Percentiles rank a stretch among this genome's conserved stretches.
Evolutionary conservation across 2,888 invertebrate species (phyloP).

Genomic region (Clistopyga incitator): DNA sequence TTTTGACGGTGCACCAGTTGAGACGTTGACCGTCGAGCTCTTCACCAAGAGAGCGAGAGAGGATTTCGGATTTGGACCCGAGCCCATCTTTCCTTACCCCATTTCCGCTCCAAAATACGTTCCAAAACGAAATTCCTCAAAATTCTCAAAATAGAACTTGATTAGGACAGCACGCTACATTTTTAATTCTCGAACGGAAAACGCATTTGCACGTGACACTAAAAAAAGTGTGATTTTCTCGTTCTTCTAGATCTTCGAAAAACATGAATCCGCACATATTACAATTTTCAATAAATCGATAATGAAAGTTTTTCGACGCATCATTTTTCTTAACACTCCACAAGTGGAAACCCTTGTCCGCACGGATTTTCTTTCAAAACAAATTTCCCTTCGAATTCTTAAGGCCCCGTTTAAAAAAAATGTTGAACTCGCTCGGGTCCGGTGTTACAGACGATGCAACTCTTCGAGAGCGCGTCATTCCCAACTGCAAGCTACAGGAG

Average conservation of each 20-base stretch:
- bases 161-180: too few relatives aligned
- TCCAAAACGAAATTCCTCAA: conserved; percentile 6
- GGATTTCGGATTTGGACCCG: conserved; percentile 48
- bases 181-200: too few relatives aligned
- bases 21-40: conserved; percentile 41
- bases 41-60: conserved; percentile 42
- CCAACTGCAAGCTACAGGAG: not conserved
- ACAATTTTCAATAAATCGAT: not conserved
- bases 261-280: not conserved
- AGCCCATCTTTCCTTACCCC: conserved; percentile 3
- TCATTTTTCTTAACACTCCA: not conserved
- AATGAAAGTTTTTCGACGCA: not conserved
- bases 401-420: conserved; percentile 18
- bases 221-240: too few relatives aligned
- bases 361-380: conserved; percentile 15
- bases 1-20: conserved; percentile 52
- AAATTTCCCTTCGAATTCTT: conserved; percentile 10
- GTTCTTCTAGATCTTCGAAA: too few relatives aligned
- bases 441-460: not conserved
- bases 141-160: not conserved
- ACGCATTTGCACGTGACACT: too few relatives aligned
- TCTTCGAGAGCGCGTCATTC: conserved; percentile 38
- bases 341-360: not conserved
- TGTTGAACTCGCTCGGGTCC: not conserved
- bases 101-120: not conserved